Percentiles rank a stretch among this genome's conserved stretches.
Conservation (phyloP, 2,797 vertebrate genomes). For the Microhierax caerulescens region DNA sequence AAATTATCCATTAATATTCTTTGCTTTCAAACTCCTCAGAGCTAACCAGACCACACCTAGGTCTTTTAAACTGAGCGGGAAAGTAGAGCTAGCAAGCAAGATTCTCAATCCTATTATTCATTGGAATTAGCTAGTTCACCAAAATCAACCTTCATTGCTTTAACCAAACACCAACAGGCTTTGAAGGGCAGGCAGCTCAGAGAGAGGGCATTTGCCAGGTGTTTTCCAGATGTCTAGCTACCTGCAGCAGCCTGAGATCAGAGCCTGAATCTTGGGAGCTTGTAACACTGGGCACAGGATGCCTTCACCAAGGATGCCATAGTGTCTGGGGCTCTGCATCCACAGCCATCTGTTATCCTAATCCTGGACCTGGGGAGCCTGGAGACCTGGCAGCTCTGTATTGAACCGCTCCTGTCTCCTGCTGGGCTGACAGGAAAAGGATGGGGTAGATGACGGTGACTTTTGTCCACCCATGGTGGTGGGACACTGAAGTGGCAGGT, state of each 20-base stretch:
- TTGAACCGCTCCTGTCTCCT: rapidly evolving
- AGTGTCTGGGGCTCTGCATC: not conserved
- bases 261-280: not conserved
- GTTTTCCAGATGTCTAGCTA: not conserved
- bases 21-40: not conserved
- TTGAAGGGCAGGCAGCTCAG: not conserved
- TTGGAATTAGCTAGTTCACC: not conserved
- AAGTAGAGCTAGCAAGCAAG: not conserved
- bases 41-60: not conserved
- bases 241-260: not conserved
- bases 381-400: not conserved
- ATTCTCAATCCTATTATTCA: not conserved
- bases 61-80: not conserved
- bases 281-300: rapidly evolving
- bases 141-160: not conserved
- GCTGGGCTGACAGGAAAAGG: not conserved
- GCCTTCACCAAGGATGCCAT: not conserved
- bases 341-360: not conserved
- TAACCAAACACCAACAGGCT: not conserved
- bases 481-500: not conserved
- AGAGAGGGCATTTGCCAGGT: not conserved
- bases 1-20: not conserved
- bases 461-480: not conserved
- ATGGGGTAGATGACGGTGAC: not conserved
- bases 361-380: no score